Evolutionary conservation across 2,113 vertebrate genomes (phyloP), one percentile per base, ranked within the genome.

Genomic region (Catharus minimus): DNA sequence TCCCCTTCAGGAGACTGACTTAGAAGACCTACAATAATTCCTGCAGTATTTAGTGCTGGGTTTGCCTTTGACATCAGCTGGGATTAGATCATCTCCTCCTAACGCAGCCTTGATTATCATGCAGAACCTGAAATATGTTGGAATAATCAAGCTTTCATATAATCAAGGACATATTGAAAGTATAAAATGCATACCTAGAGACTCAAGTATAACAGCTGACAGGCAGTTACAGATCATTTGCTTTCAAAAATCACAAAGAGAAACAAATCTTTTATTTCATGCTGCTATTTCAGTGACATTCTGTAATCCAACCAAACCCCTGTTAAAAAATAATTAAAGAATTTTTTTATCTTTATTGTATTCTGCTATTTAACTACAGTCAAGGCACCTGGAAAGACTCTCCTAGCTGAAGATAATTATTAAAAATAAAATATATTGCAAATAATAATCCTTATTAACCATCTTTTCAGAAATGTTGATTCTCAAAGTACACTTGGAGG

Each of bases 121-220:
- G 57, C 46, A 75, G 26, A 90, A 68, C 33, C 38, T 67, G 55
- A 83, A 75, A 78, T 47, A 55, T 43, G 10, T 33, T 90, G 50
- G 57, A 75, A 88, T 78, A 81, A 72, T 81, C 53, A 94, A 90
- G 41, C 50, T 90, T 90, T 90, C 66, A 41, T 57, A 62, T 55
- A 76, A 93, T 75, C 55, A 95, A 75, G 58, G 32, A 17, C 46
- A 84, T 61, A 75, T 84, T 88, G 84, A 72, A 94, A 72, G 58
- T 58, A 89, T 78, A 90, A 90, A 86, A 88, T 76, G 22, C 28
- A 86, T 90, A 89, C 46, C 66, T 93, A 83, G 80, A 79, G 73
- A 94, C 57, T 58, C 0, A 1, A 68, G 55, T 58, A 20, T 43
- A 83, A 62, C 49, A 93, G 66, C 28, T 84, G 90, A 65, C 22